Evolutionary conservation across 2,888 invertebrate species (phyloP), one percentile per base, ranked within the genome.

Genomic region (Bhutanitis thaidina): DNA sequence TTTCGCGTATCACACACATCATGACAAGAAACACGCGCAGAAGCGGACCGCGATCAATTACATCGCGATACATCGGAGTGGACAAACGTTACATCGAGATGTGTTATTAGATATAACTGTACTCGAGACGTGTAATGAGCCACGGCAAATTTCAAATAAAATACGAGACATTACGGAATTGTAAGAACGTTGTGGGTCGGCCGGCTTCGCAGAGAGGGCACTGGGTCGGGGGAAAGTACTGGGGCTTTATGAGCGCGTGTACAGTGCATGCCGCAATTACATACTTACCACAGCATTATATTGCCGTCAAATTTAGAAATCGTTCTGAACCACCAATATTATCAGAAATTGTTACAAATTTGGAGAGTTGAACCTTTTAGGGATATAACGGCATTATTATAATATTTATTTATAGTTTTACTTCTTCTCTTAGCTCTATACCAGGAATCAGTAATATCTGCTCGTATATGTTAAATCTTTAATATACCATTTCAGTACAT

Each of bases 141-240:
- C 74, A 64, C 71, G 64, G 68, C 70, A 73, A 77, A 82, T 77
- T 63, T 76, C 76, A 76, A 81, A 80, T 81, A 83, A 85, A 82
- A 83, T 78, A 71, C 74, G 71, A 77, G 73, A 79, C 80, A 83
- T 81, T 81, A 79, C 74, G 75, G 82, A 83, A 80, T 84, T 76
- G 79, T 77, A 71, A 69, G 74, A 74, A 63, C 65, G 59, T 80
- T 80, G 86, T 82, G 79, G 83, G 86, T 83, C 83, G 79, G 58
- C 63, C 63, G 63, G 49, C 56, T 62, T 62, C 67, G 72, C 69
- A 74, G 82, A 74, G 80, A 85, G 88, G 87, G 80, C 86, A 88
- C 83, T 88, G 78, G 89, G 88, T 87, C 88, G 85, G 79, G 85
- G 83, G 88, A 87, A 89, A 88, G 88, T 84, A 84, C 77, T 79